Evolutionary conservation across 2,888 invertebrate species (phyloP), one percentile per base, ranked within the genome.

Genomic region (Pollenia labialis): DNA sequence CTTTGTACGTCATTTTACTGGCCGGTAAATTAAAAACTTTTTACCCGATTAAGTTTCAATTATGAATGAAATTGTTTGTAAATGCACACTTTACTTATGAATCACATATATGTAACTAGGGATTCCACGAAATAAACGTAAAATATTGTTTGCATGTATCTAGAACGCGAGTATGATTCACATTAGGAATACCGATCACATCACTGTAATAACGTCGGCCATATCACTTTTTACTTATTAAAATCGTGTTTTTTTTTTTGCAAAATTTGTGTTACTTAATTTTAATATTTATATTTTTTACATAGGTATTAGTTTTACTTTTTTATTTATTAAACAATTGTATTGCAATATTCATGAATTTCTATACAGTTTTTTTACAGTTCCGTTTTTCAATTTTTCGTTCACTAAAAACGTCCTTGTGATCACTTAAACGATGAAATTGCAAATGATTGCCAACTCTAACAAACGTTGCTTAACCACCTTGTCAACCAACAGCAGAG

Each of bases 91-190:
- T 46, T 69, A 64, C 56, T 52, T 66, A 80, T 83, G 80, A 86
- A 75, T 86, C 82, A 86, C 71, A 23, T 50, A 48, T 16, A 23
- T 50, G 42, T 16, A 32, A 79, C 62, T 75, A 76, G 80, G 75
- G 80, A 86, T 86, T 86, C 86, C 83, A 81, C 83, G 86, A 86
- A 86, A 71, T 83, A 66, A 74, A 64, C 80, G 71, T 83, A 62
- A 68, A 46, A 54, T 11, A 44, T 44, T 60, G 60, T 76, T 44
- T 72, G 64, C 48, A 50, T 81, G 69, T 52, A 72, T 44, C 64
- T 50, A 52, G 40, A 44, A 23, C 68, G 44, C 62, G 52, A 56
- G 60, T 50, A 81, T 86, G 86, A 86, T 76, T 86, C 86, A 86
- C 58, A 71, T 4, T 50, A 18, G 23, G 54, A 18, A 72, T 48